phyloP scores from a whole-genome alignment of 2,113 vertebrate genomes.

The Mungos mungo region DNA sequence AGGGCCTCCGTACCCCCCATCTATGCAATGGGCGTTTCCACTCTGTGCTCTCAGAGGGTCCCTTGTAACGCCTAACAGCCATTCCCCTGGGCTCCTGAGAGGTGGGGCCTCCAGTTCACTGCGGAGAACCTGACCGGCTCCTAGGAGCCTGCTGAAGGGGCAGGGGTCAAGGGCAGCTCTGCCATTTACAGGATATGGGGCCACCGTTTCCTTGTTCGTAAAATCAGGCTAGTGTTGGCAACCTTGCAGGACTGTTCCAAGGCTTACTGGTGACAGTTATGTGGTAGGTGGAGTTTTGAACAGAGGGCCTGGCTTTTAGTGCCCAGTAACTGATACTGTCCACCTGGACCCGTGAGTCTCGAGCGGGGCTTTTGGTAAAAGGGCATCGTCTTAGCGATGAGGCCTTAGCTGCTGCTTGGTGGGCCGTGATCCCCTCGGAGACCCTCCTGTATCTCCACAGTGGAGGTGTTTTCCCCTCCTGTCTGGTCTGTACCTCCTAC shows the following conservation, averaged over 20 bases:
- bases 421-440: accelerated
- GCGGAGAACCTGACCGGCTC: background rate
- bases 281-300: background rate
- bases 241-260: background rate
- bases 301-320: background rate
- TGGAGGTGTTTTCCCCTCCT: background rate
- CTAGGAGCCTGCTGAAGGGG: background rate
- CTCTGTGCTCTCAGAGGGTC: background rate
- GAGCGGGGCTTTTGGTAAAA: background rate
- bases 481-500: background rate
- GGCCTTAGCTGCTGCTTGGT: background rate
- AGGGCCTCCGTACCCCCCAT: accelerated
- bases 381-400: background rate
- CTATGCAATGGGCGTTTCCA: background rate
- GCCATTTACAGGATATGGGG: background rate
- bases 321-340: accelerated
- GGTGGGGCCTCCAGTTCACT: background rate
- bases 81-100: background rate
- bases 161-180: background rate
- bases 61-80: background rate
- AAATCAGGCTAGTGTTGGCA: background rate
- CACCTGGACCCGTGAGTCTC: background rate
- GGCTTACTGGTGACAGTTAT: accelerated
- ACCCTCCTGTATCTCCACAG: background rate
- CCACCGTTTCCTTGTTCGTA: background rate